Conservation (phyloP, 2,888 invertebrate species). For the Yponomeuta evonymella region DNA sequence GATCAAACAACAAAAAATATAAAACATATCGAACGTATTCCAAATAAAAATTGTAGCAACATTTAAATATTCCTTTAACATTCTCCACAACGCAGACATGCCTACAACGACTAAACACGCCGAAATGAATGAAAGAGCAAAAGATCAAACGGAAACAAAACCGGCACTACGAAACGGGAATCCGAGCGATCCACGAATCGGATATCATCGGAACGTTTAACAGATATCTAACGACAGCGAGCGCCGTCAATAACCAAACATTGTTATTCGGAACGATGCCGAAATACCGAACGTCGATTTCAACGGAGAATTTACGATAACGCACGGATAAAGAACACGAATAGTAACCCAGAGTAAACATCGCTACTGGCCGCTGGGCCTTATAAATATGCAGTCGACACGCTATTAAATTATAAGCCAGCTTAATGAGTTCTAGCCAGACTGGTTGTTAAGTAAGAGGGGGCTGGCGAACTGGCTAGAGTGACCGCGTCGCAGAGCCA, state of each 20-base stretch:
- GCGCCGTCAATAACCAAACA: conserved; percentile 20
- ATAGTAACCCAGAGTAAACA: conserved; percentile 19
- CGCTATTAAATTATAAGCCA: conserved; percentile 24
- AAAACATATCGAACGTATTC: no score
- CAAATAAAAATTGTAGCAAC: no score
- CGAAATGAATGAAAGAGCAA: background rate
- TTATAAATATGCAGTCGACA: conserved; percentile 21
- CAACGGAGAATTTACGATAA: conserved; percentile 9
- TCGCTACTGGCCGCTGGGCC: conserved; percentile 19
- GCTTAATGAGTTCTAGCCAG: conserved; percentile 21
- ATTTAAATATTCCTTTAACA: no score
- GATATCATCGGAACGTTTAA: background rate
- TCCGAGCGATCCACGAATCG: background rate
- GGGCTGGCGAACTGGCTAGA: conserved; percentile 12
- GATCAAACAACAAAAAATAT: no score
- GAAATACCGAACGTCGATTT: background rate
- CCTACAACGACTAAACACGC: background rate
- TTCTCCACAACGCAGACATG: no score
- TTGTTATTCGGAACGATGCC: conserved; percentile 22
- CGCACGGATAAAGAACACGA: conserved; percentile 8
- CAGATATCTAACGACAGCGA: background rate
- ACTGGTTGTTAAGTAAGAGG: conserved; percentile 19
- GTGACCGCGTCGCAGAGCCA: conserved; percentile 18
- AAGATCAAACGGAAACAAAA: background rate
- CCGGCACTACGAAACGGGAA: background rate